These are phyloP conservation scores for Octonoba sinensis DNA, from an alignment of 2,888 invertebrate species.

Conservation along the genomic window DNA sequence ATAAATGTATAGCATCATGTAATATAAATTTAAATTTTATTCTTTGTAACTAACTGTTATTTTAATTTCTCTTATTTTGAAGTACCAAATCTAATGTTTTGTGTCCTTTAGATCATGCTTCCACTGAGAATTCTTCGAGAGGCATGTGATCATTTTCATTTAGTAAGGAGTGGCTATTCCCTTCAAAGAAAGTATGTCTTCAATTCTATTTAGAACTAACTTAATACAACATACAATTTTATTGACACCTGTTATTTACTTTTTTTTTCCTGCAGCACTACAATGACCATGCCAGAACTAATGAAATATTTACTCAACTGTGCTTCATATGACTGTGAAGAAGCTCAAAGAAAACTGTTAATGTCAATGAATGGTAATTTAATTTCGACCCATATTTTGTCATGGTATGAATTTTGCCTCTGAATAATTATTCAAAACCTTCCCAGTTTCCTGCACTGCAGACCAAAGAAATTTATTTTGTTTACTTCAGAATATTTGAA, in stretches of 20 bases:
- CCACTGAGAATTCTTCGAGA: conserved; percentile 79
- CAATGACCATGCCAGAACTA: conserved; percentile 76
- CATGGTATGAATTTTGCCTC: too few relatives aligned
- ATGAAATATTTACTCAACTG: conserved; percentile 78
- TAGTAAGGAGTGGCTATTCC: conserved; percentile 74
- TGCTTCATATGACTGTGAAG: conserved; percentile 77
- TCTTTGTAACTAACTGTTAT: too few relatives aligned
- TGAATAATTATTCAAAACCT: too few relatives aligned
- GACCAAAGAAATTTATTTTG: too few relatives aligned
- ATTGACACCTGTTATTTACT: neutral
- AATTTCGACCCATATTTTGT: neutral
- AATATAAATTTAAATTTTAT: too few relatives aligned
- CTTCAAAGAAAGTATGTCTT: conserved; percentile 71
- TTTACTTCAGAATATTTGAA: too few relatives aligned
- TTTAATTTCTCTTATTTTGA: too few relatives aligned
- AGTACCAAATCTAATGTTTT: neutral
- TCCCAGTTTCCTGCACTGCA: too few relatives aligned
- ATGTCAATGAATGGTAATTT: conserved; percentile 77
- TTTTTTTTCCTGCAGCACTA: neutral
- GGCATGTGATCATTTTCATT: conserved; percentile 80
- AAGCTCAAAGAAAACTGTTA: conserved; percentile 77
- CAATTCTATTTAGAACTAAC: neutral
- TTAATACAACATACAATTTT: neutral
- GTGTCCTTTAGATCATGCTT: conserved; percentile 74
- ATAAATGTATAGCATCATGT: too few relatives aligned